These are phyloP conservation scores for Amorpha juglandis DNA, from an alignment of 2,888 invertebrate genomes.

Conservation along the genomic window DNA sequence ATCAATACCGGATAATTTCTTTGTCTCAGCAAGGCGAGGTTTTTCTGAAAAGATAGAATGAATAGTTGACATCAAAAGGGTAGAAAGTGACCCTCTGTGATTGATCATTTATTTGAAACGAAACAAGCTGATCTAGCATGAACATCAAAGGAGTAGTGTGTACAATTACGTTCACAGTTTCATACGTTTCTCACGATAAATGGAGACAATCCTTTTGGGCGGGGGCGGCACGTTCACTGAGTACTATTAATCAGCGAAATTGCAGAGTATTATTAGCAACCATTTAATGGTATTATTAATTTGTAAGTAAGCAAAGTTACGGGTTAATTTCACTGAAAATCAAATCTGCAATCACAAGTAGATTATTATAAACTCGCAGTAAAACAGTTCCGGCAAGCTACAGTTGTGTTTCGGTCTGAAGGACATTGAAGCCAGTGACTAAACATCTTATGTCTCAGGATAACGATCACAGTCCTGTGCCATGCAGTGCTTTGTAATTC, in stretches of 20 bases:
- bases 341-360: neutral
- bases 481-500: no score
- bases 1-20: neutral
- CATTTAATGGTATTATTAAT: conserved; percentile 19
- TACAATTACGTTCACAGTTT: conserved; percentile 35
- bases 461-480: no score
- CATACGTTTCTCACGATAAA: conserved; percentile 37
- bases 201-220: conserved; percentile 10
- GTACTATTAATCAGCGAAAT: conserved; percentile 22
- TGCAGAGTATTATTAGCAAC: conserved; percentile 13
- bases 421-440: no score
- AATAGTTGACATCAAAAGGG: conserved; percentile 40
- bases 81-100: conserved; percentile 42
- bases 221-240: conserved; percentile 1
- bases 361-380: neutral
- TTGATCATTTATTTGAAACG: conserved; percentile 47
- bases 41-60: conserved; percentile 39
- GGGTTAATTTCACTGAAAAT: no score
- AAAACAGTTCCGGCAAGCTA: no score
- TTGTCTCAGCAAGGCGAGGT: conserved; percentile 38
- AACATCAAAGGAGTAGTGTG: conserved; percentile 40
- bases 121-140: conserved; percentile 43
- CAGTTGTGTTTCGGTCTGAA: no score
- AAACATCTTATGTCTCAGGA: no score
- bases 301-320: no score